These are phyloP conservation scores for Malachius bipustulatus DNA, from an alignment of 2,888 invertebrate genomes.

Conservation along the genomic window DNA sequence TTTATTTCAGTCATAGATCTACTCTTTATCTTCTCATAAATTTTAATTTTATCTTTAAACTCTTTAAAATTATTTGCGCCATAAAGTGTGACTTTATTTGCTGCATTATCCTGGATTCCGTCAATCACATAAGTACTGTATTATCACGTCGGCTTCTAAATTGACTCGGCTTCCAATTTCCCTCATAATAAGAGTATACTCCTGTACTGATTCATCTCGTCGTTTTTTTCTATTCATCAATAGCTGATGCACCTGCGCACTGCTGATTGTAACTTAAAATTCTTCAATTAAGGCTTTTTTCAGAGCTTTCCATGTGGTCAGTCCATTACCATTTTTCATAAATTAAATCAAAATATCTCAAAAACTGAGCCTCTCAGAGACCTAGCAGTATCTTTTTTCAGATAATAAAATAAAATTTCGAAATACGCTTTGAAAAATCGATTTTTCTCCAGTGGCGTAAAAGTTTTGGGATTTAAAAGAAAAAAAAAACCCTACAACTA, in stretches of 20 bases:
- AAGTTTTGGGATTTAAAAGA: too few relatives aligned
- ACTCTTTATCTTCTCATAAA: background rate
- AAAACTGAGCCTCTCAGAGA: too few relatives aligned
- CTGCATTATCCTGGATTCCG: background rate
- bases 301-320: background rate
- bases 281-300: background rate
- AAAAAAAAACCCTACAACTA: too few relatives aligned
- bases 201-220: background rate
- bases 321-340: too few relatives aligned
- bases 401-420: too few relatives aligned
- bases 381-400: too few relatives aligned
- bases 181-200: background rate
- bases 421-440: too few relatives aligned
- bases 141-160: background rate
- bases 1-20: background rate
- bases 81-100: constrained; percentile 7
- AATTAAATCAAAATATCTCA: too few relatives aligned
- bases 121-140: background rate
- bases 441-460: too few relatives aligned
- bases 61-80: constrained; percentile 9
- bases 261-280: background rate
- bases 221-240: background rate
- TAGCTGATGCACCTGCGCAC: background rate
- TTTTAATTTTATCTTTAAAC: constrained; percentile 5
- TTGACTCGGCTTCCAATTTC: background rate